These are phyloP conservation scores for Myotis daubentonii DNA, from an alignment of 2,797 vertebrate genomes.

Conservation along the genomic window DNA sequence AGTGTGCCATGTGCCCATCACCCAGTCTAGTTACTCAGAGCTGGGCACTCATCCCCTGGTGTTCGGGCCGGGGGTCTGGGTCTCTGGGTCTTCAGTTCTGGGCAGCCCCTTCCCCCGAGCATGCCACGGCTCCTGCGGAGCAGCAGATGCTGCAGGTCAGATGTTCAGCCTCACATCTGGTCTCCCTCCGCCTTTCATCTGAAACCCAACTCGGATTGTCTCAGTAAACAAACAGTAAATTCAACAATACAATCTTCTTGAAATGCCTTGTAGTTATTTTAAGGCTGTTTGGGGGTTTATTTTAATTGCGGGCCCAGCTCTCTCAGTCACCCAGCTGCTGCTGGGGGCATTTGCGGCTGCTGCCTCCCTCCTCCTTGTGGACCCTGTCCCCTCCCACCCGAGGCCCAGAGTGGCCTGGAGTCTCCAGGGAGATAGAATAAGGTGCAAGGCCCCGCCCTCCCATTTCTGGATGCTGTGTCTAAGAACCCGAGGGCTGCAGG, in stretches of 20 bases:
- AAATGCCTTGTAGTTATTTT: constrained; percentile 86
- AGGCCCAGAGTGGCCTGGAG: background rate
- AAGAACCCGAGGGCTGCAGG: background rate
- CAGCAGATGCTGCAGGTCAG: constrained; percentile 69
- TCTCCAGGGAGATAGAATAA: background rate
- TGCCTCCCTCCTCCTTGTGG: background rate
- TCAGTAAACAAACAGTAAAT: constrained; percentile 85
- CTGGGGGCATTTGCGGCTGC: constrained; percentile 34
- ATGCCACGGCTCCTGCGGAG: background rate
- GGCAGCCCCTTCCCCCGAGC: background rate
- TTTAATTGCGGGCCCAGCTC: constrained; percentile 82
- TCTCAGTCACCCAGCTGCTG: constrained; percentile 78
- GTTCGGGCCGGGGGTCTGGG: background rate
- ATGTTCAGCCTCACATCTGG: constrained; percentile 81
- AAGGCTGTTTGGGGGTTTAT: constrained; percentile 82
- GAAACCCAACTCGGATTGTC: constrained; percentile 80
- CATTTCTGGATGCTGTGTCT: background rate
- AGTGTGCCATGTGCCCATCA: rapidly evolving
- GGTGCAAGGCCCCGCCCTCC: rapidly evolving
- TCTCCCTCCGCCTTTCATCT: constrained; percentile 83
- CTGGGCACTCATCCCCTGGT: background rate
- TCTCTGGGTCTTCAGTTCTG: background rate
- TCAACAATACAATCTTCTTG: constrained; percentile 81
- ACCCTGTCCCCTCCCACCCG: background rate
- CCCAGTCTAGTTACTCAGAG: background rate